phyloP scores from a whole-genome alignment of 2,888 invertebrate genomes.

The Drosophila bunnanda region DNA sequence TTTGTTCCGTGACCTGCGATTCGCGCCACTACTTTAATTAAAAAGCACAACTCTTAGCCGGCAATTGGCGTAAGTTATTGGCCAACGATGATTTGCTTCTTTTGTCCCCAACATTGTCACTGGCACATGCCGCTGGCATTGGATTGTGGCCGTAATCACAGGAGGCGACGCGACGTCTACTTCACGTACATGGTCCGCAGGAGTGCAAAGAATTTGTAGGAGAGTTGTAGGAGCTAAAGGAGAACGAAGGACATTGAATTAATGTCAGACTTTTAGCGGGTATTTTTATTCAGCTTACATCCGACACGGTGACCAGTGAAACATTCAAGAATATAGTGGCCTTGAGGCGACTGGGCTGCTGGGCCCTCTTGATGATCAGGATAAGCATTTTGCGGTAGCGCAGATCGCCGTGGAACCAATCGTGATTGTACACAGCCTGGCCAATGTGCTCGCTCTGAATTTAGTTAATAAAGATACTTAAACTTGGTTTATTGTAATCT shows the following conservation, averaged over 20 bases:
- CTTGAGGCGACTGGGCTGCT: slow-evolving; percentile 70
- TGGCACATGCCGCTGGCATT: slow-evolving; percentile 52
- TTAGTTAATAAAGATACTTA: no score
- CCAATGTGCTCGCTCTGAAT: slow-evolving; percentile 77
- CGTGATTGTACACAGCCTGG: slow-evolving; percentile 75
- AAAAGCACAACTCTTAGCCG: slow-evolving; percentile 59
- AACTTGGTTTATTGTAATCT: background rate
- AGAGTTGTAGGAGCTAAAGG: slow-evolving; percentile 80
- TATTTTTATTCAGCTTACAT: slow-evolving; percentile 59
- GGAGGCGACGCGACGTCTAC: slow-evolving; percentile 31
- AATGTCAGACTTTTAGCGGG: background rate
- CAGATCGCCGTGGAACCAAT: slow-evolving; percentile 70
- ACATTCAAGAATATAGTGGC: slow-evolving; percentile 77
- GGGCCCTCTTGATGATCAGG: slow-evolving; percentile 76
- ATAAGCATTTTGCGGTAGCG: slow-evolving; percentile 77
- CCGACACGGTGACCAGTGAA: slow-evolving; percentile 75
- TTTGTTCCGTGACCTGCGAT: slow-evolving; percentile 41
- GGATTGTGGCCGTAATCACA: slow-evolving; percentile 21
- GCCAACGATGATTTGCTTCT: slow-evolving; percentile 63
- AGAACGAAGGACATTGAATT: background rate
- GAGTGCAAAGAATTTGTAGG: slow-evolving; percentile 83
- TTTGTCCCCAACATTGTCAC: slow-evolving; percentile 58
- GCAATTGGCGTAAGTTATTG: slow-evolving; percentile 74
- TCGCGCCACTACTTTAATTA: slow-evolving; percentile 73
- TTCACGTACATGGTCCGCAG: slow-evolving; percentile 81